A percentile compares a stretch with the other conserved stretches of the same genome.
Evolutionary conservation across 2,797 vertebrate genomes (phyloP).

Genomic region (Melanotaenia nigrans): DNA sequence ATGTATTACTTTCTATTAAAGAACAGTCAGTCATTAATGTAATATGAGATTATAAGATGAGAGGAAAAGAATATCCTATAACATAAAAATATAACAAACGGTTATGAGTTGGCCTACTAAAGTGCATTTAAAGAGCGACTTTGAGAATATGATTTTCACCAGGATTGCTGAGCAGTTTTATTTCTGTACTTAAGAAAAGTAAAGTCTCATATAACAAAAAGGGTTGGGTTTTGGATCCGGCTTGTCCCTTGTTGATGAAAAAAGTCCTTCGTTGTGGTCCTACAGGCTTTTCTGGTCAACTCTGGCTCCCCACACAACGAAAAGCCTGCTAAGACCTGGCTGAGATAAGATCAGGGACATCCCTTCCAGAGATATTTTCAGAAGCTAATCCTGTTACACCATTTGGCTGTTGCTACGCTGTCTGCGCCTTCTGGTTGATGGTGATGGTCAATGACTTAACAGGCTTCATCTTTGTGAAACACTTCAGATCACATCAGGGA

Average conservation of each 20-base stretch:
- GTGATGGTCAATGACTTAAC: slow-evolving; percentile 7
- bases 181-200: background rate
- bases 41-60: background rate
- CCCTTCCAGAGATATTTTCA: slow-evolving; percentile 77
- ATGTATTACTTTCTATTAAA: background rate
- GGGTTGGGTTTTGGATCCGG: background rate
- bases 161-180: background rate
- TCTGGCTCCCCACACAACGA: slow-evolving; percentile 54
- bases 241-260: slow-evolving; percentile 31
- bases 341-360: slow-evolving; percentile 73
- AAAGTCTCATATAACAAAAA: background rate
- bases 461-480: background rate
- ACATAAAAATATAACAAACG: background rate
- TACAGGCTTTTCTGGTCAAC: slow-evolving; percentile 34
- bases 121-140: background rate
- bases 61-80: background rate
- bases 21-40: background rate
- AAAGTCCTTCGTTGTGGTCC: slow-evolving; percentile 30
- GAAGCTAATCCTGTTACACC: slow-evolving; percentile 79
- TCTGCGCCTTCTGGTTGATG: slow-evolving; percentile 40
- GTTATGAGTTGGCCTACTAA: background rate
- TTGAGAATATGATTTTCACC: background rate
- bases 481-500: background rate
- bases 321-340: slow-evolving; percentile 73
- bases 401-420: slow-evolving; percentile 53